These are phyloP conservation scores for Pelobates fuscus DNA, from an alignment of 2,113 vertebrate species.

Conservation along the genomic window DNA sequence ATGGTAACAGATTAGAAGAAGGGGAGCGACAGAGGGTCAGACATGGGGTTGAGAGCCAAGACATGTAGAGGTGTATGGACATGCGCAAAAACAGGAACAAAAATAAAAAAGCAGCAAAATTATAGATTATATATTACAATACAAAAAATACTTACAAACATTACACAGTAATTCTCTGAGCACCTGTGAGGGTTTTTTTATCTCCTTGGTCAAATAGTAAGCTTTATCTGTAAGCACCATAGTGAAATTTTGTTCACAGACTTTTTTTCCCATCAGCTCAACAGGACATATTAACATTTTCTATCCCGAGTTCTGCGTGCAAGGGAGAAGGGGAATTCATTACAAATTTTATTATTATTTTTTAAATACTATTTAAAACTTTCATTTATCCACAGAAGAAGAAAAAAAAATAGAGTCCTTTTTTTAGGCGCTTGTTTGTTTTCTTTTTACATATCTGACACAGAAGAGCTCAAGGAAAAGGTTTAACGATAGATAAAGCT, in stretches of 20 bases:
- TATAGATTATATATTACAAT: constrained; percentile 81
- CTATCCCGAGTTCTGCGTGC: constrained; percentile 37
- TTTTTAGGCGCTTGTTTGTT: constrained; percentile 23
- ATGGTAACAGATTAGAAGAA: neutral
- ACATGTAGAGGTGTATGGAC: constrained; percentile 26
- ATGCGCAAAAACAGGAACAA: constrained; percentile 36
- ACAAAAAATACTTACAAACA: constrained; percentile 79
- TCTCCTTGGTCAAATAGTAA: constrained; percentile 52
- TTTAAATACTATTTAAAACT: constrained; percentile 49
- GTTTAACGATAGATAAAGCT: constrained; percentile 21
- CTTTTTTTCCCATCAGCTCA: constrained; percentile 22
- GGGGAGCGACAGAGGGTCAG: neutral
- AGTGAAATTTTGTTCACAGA: constrained; percentile 59
- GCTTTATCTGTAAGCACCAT: constrained; percentile 65
- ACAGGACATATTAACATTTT: constrained; percentile 55
- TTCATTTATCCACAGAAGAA: constrained; percentile 48
- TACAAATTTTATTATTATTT: constrained; percentile 43
- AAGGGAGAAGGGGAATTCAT: constrained; percentile 30
- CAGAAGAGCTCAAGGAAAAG: constrained; percentile 16
- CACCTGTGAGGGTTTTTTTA: constrained; percentile 52
- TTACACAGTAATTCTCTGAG: constrained; percentile 71
- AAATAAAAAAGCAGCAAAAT: constrained; percentile 57
- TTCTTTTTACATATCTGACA: constrained; percentile 27
- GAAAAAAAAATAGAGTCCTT: constrained; percentile 25
- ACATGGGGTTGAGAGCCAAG: constrained; percentile 4